Base-by-base conservation (phyloP, 2,113 vertebrate genomes). In the Sphaerodactylus townsendi region DNA sequence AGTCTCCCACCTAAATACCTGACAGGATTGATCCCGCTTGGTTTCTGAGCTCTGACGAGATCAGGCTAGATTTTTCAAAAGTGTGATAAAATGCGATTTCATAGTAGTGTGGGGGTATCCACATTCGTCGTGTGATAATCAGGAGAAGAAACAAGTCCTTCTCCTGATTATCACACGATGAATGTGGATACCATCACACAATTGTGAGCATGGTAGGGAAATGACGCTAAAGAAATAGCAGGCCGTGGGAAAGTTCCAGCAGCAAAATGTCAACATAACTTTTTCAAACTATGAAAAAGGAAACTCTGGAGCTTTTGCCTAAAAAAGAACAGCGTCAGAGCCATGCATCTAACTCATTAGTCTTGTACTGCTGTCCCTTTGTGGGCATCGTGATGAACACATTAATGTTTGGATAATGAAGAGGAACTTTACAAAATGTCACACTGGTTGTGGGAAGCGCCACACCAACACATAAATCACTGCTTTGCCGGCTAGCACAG, bases 341-440 rank as follows among this genome's bases (percentile, higher is more conserved):
- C 79, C 69, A 79, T 25, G 71, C 79, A 1, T 30, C 69, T 62
- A 77, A 83, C 78, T 88, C 92, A 85, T 84, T 85, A 77, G 88
- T 89, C 95, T 86, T 8, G 65, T 37, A 73, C 0, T 7, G n/a
- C 50, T 76, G 77, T 30, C 84, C 82, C 90, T 90, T 81, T 76
- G 75, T 91, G 85, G 89, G 87, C 89, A 91, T 84, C 68, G 41
- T 75, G 81, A 90, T 0, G 84, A 9, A 48, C n/a, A 25, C n/a
- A 44, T 15, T 11, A 3, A 71, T 83, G 85, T 76, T 85, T 85
- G 81, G 39, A 53, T 80, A 89, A 89, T 83, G 92, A 88, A 88
- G 90, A 86, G 30, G 77, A 88, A 90, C 72, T 25, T 69, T 87
- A 88, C 56, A 74, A 83, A 50, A 88, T 2, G 89, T 50, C 35